A percentile compares a stretch with the other conserved stretches of the same genome.
Conservation (phyloP, 2,888 invertebrate genomes). For the Sinelater perroti region DNA sequence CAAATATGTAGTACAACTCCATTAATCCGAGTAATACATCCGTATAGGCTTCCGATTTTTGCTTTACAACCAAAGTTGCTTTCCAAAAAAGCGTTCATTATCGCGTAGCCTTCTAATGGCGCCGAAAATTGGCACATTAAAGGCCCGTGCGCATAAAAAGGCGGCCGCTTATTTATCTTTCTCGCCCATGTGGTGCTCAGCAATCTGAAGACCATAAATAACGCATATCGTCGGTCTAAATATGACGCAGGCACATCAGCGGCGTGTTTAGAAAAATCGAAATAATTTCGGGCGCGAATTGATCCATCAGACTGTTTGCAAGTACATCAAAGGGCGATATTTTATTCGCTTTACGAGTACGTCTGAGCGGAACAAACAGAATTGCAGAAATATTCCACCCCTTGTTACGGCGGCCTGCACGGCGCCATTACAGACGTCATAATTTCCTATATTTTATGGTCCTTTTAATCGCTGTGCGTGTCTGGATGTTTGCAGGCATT, state of each 20-base stretch:
- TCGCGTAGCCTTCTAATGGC: too few species aligned
- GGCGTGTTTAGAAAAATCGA: conserved; percentile 28
- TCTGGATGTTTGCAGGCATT: conserved; percentile 52
- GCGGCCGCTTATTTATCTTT: conserved; percentile 2
- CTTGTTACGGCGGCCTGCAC: conserved; percentile 46
- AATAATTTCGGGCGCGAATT: conserved; percentile 31
- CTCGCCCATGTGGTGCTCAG: conserved; percentile 4
- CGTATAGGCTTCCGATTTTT: neutral
- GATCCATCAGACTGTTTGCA: conserved; percentile 33
- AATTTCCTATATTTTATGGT: conserved; percentile 53
- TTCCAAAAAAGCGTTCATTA: too few species aligned
- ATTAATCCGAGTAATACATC: too few species aligned
- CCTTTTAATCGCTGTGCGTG: conserved; percentile 52
- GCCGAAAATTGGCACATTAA: too few species aligned
- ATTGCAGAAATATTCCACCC: conserved; percentile 39
- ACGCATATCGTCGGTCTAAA: conserved; percentile 24
- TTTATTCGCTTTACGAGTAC: conserved; percentile 38
- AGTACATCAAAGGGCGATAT: conserved; percentile 37
- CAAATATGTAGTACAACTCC: too few species aligned
- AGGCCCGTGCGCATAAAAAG: conserved; percentile 4
- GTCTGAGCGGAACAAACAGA: conserved; percentile 38
- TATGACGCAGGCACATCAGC: conserved; percentile 24
- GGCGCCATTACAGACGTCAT: conserved; percentile 51
- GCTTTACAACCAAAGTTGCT: neutral
- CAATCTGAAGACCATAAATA: conserved; percentile 31